Base-by-base conservation (phyloP, 1,140 invertebrate species). In the Drosophila eugracilis region DNA sequence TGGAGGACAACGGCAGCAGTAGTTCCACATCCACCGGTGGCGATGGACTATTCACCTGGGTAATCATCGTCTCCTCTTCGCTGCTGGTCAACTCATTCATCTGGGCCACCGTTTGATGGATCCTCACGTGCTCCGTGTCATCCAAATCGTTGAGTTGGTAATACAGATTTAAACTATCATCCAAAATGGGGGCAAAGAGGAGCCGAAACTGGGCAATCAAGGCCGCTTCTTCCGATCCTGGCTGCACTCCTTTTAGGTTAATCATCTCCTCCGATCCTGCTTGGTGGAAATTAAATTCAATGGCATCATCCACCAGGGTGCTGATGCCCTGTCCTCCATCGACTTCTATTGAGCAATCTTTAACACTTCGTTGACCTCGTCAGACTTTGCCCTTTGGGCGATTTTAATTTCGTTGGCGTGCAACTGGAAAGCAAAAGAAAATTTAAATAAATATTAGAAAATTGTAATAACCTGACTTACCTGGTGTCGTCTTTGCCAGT, bases 291-390 rank as follows among this genome's bases (percentile, higher is more conserved):
- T 63, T 80, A 77, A 91, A 91, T 66, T 88, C 78, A 78, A 80
- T 55, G 57, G 58, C 55, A 62, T 80, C 58, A 30, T 88, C 74
- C 37, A 78, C 44, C 30, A 60, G 28, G 17, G 22, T 47, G 57
- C 55, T 15, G 10, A 10, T 21, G 55, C 53, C 77, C 10, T 67
- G 58, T 41, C 44, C 30, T 42, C 55, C 71, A 85, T 80, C 80
- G 69, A 75, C 60, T 77, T 88, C 63, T 60, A 88, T 91, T 91
- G 90, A 91, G 90, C 90, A 91, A 90, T 91, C 78, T 78, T 90
- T 84, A 81, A 84, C 89, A 91, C 90, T 91, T 91, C 91, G 91
- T 83, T 90, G 74, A 71, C 75, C 91, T 75, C 83, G 91, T 91
- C 91, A 91, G 81, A 91, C 91, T 77, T 89, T 91, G 69, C 91